phyloP scores from a whole-genome alignment of 2,113 vertebrate species.

The Hippocampus zosterae region DNA sequence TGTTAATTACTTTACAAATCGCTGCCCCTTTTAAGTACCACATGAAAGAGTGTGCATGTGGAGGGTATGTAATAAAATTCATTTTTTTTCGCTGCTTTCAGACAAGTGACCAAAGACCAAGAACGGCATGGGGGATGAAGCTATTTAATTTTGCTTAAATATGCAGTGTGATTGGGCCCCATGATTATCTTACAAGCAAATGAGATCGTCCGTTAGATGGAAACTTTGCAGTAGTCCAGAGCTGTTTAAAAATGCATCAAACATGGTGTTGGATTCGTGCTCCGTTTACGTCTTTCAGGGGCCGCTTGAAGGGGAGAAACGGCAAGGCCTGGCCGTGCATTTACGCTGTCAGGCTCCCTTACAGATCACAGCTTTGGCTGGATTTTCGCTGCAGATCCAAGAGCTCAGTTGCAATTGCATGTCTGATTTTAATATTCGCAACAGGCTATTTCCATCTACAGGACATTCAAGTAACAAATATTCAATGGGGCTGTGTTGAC shows the following conservation, averaged over 20 bases:
- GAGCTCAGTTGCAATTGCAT: too few relatives aligned
- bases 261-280: slow-evolving; percentile 70
- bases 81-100: slow-evolving; percentile 30
- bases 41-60: slow-evolving; percentile 63
- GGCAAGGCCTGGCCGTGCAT: slow-evolving; percentile 9
- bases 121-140: slow-evolving; percentile 42
- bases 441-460: too few relatives aligned
- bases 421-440: too few relatives aligned
- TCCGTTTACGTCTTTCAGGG: slow-evolving; percentile 52
- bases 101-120: slow-evolving; percentile 51
- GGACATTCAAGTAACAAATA: too few relatives aligned
- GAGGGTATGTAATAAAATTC: slow-evolving; percentile 61
- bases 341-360: neutral
- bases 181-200: slow-evolving; percentile 74
- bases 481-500: too few relatives aligned
- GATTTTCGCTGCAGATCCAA: too few relatives aligned
- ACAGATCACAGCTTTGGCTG: neutral
- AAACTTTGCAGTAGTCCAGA: slow-evolving; percentile 67
- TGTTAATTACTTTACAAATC: slow-evolving; percentile 69
- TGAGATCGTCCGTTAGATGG: slow-evolving; percentile 63
- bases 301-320: slow-evolving; percentile 28
- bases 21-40: slow-evolving; percentile 59
- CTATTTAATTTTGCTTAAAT: slow-evolving; percentile 73
- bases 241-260: slow-evolving; percentile 80
- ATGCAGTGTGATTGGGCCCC: slow-evolving; percentile 73